These are phyloP conservation scores for Puntigrus tetrazona DNA, from an alignment of 2,113 vertebrate genomes.

Conservation along the genomic window DNA sequence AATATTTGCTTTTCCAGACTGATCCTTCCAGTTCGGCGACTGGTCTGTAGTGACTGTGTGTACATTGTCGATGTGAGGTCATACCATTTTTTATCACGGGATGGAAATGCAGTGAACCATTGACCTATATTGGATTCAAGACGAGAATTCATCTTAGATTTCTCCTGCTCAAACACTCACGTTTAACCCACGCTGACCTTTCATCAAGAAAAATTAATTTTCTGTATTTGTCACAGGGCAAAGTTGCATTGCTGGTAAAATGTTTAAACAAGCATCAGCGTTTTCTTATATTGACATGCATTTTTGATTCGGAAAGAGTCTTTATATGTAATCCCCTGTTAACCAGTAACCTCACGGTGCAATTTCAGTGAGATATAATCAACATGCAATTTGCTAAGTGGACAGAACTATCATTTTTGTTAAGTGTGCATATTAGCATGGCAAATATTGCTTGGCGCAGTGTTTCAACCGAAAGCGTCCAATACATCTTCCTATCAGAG, in stretches of 20 bases:
- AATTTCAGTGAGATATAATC: slow-evolving; percentile 72
- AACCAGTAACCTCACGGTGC: slow-evolving; percentile 67
- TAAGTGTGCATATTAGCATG: slow-evolving; percentile 71
- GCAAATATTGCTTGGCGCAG: slow-evolving; percentile 68
- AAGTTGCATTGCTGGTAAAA: slow-evolving; percentile 69
- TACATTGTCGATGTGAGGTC: slow-evolving; percentile 73
- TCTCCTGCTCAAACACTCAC: slow-evolving; percentile 56
- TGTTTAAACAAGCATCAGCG: slow-evolving; percentile 68
- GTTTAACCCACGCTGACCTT: slow-evolving; percentile 71
- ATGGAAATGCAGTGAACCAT: slow-evolving; percentile 64
- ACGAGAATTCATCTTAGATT: slow-evolving; percentile 67
- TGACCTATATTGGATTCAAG: slow-evolving; percentile 71
- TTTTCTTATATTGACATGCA: slow-evolving; percentile 67
- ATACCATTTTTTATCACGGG: slow-evolving; percentile 70
- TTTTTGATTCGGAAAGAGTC: slow-evolving; percentile 56
- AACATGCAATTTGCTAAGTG: slow-evolving; percentile 77
- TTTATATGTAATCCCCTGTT: slow-evolving; percentile 70
- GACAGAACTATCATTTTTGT: slow-evolving; percentile 74
- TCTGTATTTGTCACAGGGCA: slow-evolving; percentile 69
- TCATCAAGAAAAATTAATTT: slow-evolving; percentile 73
- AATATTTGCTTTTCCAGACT: slow-evolving; percentile 4
- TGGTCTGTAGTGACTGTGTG: slow-evolving; percentile 60
- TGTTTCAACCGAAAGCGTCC: slow-evolving; percentile 61
- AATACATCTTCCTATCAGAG: slow-evolving; percentile 65
- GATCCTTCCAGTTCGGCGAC: background rate